Evolutionary conservation across 2,888 invertebrate genomes (phyloP), one percentile per base, ranked within the genome.

Genomic region (Ganaspis brasiliensis): DNA sequence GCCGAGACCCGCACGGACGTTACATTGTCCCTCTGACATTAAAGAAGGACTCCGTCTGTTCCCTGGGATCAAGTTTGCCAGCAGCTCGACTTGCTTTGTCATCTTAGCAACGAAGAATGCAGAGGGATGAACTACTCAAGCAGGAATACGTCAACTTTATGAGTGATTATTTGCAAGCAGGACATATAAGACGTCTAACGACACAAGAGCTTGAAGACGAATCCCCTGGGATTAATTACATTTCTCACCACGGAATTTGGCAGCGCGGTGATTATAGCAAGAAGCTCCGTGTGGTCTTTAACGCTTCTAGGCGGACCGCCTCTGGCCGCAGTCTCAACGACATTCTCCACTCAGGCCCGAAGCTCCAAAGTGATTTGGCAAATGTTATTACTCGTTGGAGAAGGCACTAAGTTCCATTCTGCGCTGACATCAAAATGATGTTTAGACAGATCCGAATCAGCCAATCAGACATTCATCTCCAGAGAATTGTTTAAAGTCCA

Each of bases 181-280:
- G 63, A 12, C 73, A 74, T 19, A 63, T 74, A 61, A 19, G 14
- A 55, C 5, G 3, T 0, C 16, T 55, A 8, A n/a, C 55, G 0
- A 3, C 10, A 10, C 8, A 12, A 10, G 55, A 72, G 14, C n/a
- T 56, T 10, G n/a, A 55, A 10, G 12, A 67, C 52, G 9, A 55
- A 67, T 5, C 35, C 56, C 2, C 8, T 14, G 1, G 9, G 1
- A 12, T 19, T 1, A 14, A 67, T 16, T 74, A 67, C 12, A 74
- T 67, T 10, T 14, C 19, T 6, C 67, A 74, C 19, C 63, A 67
- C 10, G 26, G 45, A 1, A 74, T 74, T 3, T 74, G 74, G 74
- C 67, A 74, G 19, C 1, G n/a, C 2, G 21, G 12, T 9, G 63
- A 74, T 2, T 12, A 9, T 12, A 40, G 12, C 9, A 6, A 6